Evolutionary conservation across 35 echinoderm and acorn worm species (phyloP), one percentile per base, ranked within the genome.

Genomic region (Apostichopus japonicus): DNA sequence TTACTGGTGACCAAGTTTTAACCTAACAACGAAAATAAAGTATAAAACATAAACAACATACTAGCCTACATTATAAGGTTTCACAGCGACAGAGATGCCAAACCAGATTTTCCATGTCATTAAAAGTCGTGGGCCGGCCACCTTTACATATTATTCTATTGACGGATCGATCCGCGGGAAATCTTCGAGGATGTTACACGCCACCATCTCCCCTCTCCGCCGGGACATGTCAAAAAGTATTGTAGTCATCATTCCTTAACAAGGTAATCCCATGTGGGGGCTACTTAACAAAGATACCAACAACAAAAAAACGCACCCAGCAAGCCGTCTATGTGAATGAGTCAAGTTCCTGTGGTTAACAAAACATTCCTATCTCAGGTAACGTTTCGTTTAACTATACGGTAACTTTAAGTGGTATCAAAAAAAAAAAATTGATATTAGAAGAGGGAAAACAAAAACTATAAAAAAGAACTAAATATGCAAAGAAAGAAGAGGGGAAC

Each of bases 351-450:
- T 15, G 79, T 44, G 79, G 79, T 83, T 55, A 83, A 55, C 33
- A 83, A 83, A 83, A 83, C 79, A 83, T 83, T 83, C 79, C 79
- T 55, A 54, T 83, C 23, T 16, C 79, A 83, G 79, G 79, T 83
- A 83, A 33, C 33, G 79, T 83, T 83, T 54, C 79, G 33, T 83
- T 55, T 83, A 83, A 83, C 54, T 24, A 83, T 54, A 44, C 33
- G 54, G n/a, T 52, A 54, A n/a, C 44, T 52, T 83, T 54, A 83
- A 83, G 79, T 83, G 79, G 79, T 44, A 44, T 44, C 33, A 44
- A 44, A 44, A 44, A 33, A 44, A 44, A 33, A 83, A 67, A 67
- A 67, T 67, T 67, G 63, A 67, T 67, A 67, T 67, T 67, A 67
- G 11, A 67, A 67, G 19, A 67, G 17, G 16, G 11, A 21, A 83